These are phyloP conservation scores for Thymallus thymallus DNA, from an alignment of 2,113 vertebrate genomes.

Conservation along the genomic window DNA sequence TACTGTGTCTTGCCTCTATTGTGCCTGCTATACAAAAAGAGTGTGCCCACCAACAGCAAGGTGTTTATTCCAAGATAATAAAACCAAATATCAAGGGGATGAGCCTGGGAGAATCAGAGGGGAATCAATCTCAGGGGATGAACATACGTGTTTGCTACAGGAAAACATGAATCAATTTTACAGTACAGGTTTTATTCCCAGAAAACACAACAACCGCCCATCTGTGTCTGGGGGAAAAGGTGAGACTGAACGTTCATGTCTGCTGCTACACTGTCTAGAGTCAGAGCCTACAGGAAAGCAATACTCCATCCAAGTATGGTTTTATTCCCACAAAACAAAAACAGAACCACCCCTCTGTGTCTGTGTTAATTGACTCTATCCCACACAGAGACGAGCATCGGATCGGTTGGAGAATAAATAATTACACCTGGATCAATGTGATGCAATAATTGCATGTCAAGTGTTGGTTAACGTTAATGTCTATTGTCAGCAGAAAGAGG, in stretches of 20 bases:
- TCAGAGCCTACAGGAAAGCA: neutral
- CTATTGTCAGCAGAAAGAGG: constrained; percentile 52
- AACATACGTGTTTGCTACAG: neutral
- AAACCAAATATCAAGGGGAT: neutral
- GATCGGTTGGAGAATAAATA: constrained; percentile 52
- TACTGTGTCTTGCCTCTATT: neutral
- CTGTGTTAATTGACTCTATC: constrained; percentile 23
- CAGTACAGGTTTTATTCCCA: neutral
- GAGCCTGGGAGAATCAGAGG: too few species aligned
- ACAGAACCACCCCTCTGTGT: constrained; percentile 27
- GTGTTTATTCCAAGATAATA: neutral
- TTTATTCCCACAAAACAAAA: neutral
- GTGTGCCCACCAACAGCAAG: too few species aligned
- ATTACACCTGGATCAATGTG: constrained; percentile 66
- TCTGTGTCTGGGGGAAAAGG: constrained; percentile 24
- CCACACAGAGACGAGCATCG: constrained; percentile 31
- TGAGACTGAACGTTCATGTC: too few species aligned
- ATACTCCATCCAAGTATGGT: neutral
- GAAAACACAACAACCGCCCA: neutral
- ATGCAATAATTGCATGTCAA: constrained; percentile 58
- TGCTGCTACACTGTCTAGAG: too few species aligned
- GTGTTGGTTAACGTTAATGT: constrained; percentile 56
- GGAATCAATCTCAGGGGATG: too few species aligned
- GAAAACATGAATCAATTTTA: neutral
- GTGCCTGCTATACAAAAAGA: neutral